Evolutionary conservation across 2,797 vertebrate species (phyloP).

Genomic region (Mareca penelope): DNA sequence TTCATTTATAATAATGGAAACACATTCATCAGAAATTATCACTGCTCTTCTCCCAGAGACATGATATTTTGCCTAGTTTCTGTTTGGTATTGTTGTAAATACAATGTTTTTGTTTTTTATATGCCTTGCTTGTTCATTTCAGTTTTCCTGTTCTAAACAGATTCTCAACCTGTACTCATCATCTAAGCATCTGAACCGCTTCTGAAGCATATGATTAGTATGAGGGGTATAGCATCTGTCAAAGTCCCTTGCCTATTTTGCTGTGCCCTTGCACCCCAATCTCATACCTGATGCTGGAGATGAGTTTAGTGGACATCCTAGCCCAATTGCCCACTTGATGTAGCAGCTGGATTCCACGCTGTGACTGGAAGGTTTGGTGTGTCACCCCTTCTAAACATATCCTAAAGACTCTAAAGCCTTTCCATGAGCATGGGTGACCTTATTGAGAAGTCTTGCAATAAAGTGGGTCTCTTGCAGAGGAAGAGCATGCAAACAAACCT

Average conservation of each 20-base stretch:
- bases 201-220: background rate
- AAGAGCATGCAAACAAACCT: background rate
- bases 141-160: background rate
- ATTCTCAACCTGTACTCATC: background rate
- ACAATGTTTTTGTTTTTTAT: background rate
- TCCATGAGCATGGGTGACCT: background rate
- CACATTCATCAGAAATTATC: background rate
- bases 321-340: background rate
- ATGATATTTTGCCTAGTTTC: background rate
- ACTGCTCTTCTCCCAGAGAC: background rate
- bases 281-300: background rate
- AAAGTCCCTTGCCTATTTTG: background rate
- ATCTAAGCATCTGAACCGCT: background rate
- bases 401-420: background rate
- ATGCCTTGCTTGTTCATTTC: background rate
- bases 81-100: background rate
- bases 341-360: background rate
- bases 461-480: background rate
- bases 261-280: background rate
- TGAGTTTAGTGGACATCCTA: background rate
- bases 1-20: background rate
- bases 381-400: background rate
- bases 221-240: background rate
- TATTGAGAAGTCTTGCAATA: background rate
- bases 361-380: background rate